phyloP scores from a whole-genome alignment of 2,888 invertebrate genomes.

The Gandaritis pyraliata region DNA sequence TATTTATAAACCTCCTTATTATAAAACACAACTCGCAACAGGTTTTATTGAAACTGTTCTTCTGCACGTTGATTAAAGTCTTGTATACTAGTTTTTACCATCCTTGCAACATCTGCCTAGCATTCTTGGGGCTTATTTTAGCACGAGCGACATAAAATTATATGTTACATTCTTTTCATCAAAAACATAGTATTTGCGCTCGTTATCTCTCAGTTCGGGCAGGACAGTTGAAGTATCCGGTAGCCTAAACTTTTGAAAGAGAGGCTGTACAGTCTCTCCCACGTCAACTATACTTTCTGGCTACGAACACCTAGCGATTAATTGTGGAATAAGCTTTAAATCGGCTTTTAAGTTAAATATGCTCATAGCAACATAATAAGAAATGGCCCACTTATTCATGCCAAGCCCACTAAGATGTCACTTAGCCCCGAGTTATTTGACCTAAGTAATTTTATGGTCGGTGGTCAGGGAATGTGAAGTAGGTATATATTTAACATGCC shows the following conservation, averaged over 20 bases:
- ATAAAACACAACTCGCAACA: slow-evolving; percentile 12
- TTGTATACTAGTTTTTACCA: slow-evolving; percentile 27
- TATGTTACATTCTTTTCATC: neutral
- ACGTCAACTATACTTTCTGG: neutral
- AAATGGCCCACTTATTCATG: slow-evolving; percentile 41
- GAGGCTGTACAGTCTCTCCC: neutral
- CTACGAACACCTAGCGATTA: neutral
- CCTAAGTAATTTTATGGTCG: slow-evolving; percentile 33
- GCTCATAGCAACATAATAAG: slow-evolving; percentile 16
- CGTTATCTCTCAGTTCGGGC: neutral
- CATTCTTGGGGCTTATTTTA: slow-evolving; percentile 10
- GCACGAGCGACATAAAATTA: slow-evolving; percentile 5
- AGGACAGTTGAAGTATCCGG: neutral
- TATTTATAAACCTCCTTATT: slow-evolving; percentile 24
- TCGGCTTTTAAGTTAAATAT: slow-evolving; percentile 1
- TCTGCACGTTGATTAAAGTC: slow-evolving; percentile 23
- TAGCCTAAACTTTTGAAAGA: neutral
- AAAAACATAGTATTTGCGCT: neutral
- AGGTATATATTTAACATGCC: neutral
- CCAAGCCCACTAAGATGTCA: slow-evolving; percentile 48
- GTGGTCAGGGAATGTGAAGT: slow-evolving; percentile 22
- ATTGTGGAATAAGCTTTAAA: neutral
- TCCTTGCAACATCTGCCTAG: slow-evolving; percentile 29
- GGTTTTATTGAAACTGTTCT: slow-evolving; percentile 31
- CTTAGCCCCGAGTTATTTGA: slow-evolving; percentile 42